Evolutionary conservation across 2,888 invertebrate species (phyloP).

Genomic region (Hypselothyrea guttata): DNA sequence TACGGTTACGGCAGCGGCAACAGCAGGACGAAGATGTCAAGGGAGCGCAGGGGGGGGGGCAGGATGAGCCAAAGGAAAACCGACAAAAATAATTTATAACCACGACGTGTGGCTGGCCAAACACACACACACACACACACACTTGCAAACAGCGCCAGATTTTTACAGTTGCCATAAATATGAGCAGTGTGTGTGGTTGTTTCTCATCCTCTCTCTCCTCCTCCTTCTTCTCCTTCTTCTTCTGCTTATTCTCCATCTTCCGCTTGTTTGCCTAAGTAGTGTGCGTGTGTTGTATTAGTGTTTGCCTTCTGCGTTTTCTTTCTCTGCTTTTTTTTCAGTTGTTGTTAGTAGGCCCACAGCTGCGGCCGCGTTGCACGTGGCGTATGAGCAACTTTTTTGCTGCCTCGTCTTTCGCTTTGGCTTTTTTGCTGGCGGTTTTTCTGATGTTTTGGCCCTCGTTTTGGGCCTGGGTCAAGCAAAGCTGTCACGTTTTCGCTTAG

Average conservation of each 20-base stretch:
- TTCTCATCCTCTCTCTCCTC: slow-evolving; percentile 7
- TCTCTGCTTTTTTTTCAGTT: no score
- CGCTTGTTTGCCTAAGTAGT: slow-evolving; percentile 27
- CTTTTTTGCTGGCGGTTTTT: slow-evolving; percentile 11
- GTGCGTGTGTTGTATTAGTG: slow-evolving; percentile 27
- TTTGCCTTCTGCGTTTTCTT: slow-evolving; percentile 32
- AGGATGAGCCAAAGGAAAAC: slow-evolving; percentile 21
- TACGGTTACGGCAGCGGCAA: slow-evolving; percentile 9
- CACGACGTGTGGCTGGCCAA: slow-evolving; percentile 71
- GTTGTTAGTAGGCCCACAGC: slow-evolving; percentile 62
- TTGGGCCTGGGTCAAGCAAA: slow-evolving; percentile 60
- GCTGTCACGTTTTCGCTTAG: slow-evolving; percentile 70
- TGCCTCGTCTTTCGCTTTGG: slow-evolving; percentile 20
- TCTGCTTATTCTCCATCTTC: slow-evolving; percentile 8
- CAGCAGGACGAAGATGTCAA: slow-evolving; percentile 12
- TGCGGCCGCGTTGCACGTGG: slow-evolving; percentile 68
- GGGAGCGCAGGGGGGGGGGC: not conserved
- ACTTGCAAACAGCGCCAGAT: slow-evolving; percentile 44
- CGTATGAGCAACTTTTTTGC: slow-evolving; percentile 63
- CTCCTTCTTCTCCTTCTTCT: slow-evolving; percentile 10
- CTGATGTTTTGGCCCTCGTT: slow-evolving; percentile 27
- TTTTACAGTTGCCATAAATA: slow-evolving; percentile 66
- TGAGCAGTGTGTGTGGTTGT: slow-evolving; percentile 18
- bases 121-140: slow-evolving; percentile 8
- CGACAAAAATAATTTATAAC: slow-evolving; percentile 73